Base-by-base conservation (phyloP, 2,888 invertebrate genomes). In the Cremastobaeus sp. region DNA sequence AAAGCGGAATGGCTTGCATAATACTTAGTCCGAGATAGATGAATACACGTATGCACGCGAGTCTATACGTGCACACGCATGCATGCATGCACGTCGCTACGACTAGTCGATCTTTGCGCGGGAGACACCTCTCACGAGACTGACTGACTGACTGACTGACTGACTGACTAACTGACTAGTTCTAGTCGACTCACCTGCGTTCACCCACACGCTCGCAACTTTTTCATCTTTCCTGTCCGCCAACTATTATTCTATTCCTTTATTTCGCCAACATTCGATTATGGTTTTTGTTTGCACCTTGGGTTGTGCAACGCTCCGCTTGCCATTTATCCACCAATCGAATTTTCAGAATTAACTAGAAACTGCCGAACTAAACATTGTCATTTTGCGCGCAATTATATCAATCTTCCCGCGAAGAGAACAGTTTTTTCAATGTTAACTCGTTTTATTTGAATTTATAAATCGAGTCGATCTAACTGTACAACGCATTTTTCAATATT, bases 1-100 rank as follows among this genome's bases (percentile, higher is more conserved):
- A 85, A 86, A 85, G 85, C 82, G 83, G 84, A 82, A 82, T 82
- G 76, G 79, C 84, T 86, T 85, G 86, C 84, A 83, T 85, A 86
- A 86, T 82, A 72, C 64, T 50, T 62, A 64, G 57, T n/a, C 47
- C 70, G 48, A 52, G 71, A 68, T 72, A 68, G 65, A 62, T 64
- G 47, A 37, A 70, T 50, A 62, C 48, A 45, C 21, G 37, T 45
- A 39, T 52, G 50, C 55, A 41, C n/a, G 20, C 43, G 14, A 50
- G 62, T 25, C n/a, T 43, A 59, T 34, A 50, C 28, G 32, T 39
- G 28, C 52, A 35, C 52, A 41, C 14, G 30, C 28, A 8, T 30
- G 54, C 11, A 25, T 45, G 68, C 30, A 50, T 43, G 52, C 50
- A 52, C 55, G 55, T 4, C 32, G 39, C 30, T 48, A 32, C 47